Percentiles rank a stretch among this genome's conserved stretches.
Evolutionary conservation across 2,888 invertebrate genomes (phyloP).

Genomic region (Pardosa pseudoannulata): DNA sequence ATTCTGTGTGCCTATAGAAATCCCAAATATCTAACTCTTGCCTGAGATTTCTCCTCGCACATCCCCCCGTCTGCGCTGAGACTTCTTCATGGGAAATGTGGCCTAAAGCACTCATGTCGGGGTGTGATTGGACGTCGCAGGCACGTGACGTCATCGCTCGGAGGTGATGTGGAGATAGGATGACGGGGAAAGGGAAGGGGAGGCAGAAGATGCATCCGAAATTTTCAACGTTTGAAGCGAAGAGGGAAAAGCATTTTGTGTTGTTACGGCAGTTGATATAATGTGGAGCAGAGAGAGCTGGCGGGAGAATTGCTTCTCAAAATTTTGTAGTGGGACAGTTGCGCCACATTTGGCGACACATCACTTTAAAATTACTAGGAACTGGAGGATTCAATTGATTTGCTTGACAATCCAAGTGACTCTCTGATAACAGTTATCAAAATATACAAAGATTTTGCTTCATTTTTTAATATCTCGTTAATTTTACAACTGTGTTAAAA

Average conservation of each 20-base stretch:
- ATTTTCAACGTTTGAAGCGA: slow-evolving; percentile 41
- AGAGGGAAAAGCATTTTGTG: slow-evolving; percentile 47
- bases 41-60: slow-evolving; percentile 25
- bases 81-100: slow-evolving; percentile 58
- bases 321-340: slow-evolving; percentile 25
- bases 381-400: too few relatives aligned
- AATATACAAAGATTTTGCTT: too few relatives aligned
- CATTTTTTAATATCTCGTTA: too few relatives aligned
- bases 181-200: slow-evolving; percentile 16
- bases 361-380: neutral
- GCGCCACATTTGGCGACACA: slow-evolving; percentile 44
- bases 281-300: slow-evolving; percentile 53
- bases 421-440: too few relatives aligned
- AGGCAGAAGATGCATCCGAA: slow-evolving; percentile 15
- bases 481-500: too few relatives aligned
- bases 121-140: slow-evolving; percentile 67
- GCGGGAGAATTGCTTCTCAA: slow-evolving; percentile 62
- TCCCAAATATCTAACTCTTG: slow-evolving; percentile 12
- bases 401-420: too few relatives aligned
- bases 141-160: slow-evolving; percentile 60
- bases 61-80: slow-evolving; percentile 44
- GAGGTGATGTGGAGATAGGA: slow-evolving; percentile 21
- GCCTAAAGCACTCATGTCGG: slow-evolving; percentile 51
- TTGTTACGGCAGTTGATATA: slow-evolving; percentile 62
- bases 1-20: neutral